Conservation (phyloP, 1,140 invertebrate species). For the Sipha flava region DNA sequence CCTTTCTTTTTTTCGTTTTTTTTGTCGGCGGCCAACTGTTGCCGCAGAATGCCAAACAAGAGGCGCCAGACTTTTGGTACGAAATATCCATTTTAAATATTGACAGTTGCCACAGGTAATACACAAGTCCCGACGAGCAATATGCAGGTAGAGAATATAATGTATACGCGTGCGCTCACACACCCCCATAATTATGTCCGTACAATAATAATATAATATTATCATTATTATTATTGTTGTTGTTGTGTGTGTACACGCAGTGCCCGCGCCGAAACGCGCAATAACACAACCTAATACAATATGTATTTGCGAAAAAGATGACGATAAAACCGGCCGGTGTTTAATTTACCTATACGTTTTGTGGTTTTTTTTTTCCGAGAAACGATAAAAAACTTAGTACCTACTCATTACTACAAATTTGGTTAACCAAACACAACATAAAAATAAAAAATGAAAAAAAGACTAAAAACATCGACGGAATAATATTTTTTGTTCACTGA, state of each 20-base stretch:
- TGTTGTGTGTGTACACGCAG: background rate
- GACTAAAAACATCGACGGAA: no score
- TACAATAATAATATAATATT: conserved; percentile 25
- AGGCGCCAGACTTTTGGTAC: conserved; percentile 32
- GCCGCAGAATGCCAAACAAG: conserved; percentile 32
- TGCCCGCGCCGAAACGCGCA: background rate
- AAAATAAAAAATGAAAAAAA: no score
- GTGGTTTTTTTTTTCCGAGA: background rate
- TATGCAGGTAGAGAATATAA: conserved; percentile 14
- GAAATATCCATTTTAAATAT: conserved; percentile 33
- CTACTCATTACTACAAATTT: background rate
- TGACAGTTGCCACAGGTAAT: conserved; percentile 31
- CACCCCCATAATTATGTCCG: conserved; percentile 32
- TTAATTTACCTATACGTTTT: conserved; percentile 2
- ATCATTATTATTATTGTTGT: background rate
- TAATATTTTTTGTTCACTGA: background rate
- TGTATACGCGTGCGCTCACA: conserved; percentile 8
- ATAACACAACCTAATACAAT: background rate
- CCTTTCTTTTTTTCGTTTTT: conserved; percentile 5
- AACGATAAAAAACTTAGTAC: background rate
- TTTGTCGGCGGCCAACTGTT: conserved; percentile 13
- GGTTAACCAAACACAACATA: background rate
- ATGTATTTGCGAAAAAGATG: background rate
- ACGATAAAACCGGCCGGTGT: background rate
- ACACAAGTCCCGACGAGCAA: background rate